Conservation (phyloP, 2,888 invertebrate genomes). For the Neria commutata region DNA sequence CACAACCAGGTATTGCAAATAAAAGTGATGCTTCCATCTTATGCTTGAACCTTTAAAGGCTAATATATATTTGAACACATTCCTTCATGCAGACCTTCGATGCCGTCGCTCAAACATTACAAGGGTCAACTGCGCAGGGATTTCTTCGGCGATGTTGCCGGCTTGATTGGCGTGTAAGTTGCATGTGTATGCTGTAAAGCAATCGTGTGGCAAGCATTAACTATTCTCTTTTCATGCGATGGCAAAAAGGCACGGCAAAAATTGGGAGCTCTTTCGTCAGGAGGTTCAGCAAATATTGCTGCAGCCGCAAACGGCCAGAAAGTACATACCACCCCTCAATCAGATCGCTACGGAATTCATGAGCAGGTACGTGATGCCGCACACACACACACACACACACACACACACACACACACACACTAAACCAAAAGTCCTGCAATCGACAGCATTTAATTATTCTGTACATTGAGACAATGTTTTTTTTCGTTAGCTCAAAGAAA, state of each 20-base stretch:
- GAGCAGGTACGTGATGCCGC: conserved; percentile 63
- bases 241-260: conserved; percentile 77
- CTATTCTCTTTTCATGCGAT: background rate
- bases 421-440: too few relatives aligned
- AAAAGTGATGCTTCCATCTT: background rate
- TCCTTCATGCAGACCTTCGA: conserved; percentile 69
- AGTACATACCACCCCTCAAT: conserved; percentile 76
- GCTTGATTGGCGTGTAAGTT: conserved; percentile 77
- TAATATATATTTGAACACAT: too few relatives aligned
- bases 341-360: conserved; percentile 79
- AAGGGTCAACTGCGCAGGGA: conserved; percentile 72
- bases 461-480: too few relatives aligned
- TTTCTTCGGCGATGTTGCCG: conserved; percentile 75
- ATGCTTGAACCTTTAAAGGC: background rate
- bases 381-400: too few relatives aligned
- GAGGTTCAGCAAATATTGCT: conserved; percentile 84
- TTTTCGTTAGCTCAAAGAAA: too few relatives aligned
- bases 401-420: too few relatives aligned
- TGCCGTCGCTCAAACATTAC: conserved; percentile 75
- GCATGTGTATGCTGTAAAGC: background rate
- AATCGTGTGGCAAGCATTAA: background rate
- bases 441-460: too few relatives aligned
- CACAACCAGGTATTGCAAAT: too few relatives aligned
- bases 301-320: conserved; percentile 78
- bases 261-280: conserved; percentile 84